Evolutionary conservation across 2,888 invertebrate species (phyloP), one percentile per base, ranked within the genome.

Genomic region (Aethes cnicana): DNA sequence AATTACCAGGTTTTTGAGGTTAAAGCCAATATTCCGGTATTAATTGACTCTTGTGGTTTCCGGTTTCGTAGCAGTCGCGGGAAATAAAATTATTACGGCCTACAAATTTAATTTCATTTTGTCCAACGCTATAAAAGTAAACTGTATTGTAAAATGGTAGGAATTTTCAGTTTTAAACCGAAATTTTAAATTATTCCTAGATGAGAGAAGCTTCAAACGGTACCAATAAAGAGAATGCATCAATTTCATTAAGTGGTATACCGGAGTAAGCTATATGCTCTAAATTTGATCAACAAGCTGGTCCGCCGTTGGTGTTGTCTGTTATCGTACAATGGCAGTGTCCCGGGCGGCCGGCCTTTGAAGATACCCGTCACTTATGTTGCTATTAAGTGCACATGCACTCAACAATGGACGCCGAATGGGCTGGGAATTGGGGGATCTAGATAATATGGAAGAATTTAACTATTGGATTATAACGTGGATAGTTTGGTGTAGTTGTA

Each of bases 311-410:
- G 17, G 11, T 26, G 26, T 11, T 12, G 25, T 14, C 7, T 7
- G 47, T 47, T 32, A 16, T 20, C 12, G 11, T 21, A 3, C 17
- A 25, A 2, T 21, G 21, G 7, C 37, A 33, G 11, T 17, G 16
- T 4, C 41, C 7, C 14, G 35, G 35, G 26, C 16, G 12, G 25
- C 9, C 18, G 8, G 18, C 17, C 41, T n/a, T 25, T 32, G 44
- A 36, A 37, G 43, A 33, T 48, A 52, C 43, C 35, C 30, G 37
- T 52, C 37, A 37, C 42, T 50, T 37, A 20, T 7, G 20, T 12
- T 28, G 28, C 36, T 44, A 25, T 44, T 44, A 37, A 32, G 37
- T 43, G 43, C 37, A 43, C 30, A 23, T 43, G 50, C 30, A 52
- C 9, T 37, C 7, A 37, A 52, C 44, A 32, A 37, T 50, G 20